Evolutionary conservation across 2,888 invertebrate genomes (phyloP), one percentile per base, ranked within the genome.

Genomic region (Limnephilus lunatus): DNA sequence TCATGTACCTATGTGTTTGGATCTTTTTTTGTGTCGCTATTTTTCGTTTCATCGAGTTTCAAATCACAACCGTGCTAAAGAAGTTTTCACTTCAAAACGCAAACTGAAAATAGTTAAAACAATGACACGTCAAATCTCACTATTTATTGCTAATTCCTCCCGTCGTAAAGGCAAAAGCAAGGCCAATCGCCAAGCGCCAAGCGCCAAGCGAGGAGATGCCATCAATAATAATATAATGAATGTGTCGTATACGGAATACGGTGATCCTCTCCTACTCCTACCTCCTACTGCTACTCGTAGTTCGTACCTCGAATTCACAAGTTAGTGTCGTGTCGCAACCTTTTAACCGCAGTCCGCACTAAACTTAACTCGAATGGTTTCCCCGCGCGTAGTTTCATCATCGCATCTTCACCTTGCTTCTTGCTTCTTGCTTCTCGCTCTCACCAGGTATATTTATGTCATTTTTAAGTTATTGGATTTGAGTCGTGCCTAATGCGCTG

Each of bases 361-460:
- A 68, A 53, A 68, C 39, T 68, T 68, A 68, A 68, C 81, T 87
- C 30, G 39, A 91, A 91, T 44, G 31, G 91, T 80, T 91, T 91
- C 82, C 80, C 44, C 91, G 68, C 68, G 68, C 35, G 44, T 14
- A 81, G 68, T 87, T 87, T 86, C 91, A 53, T 81, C 53, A 91
- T 31, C 25, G 48, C 25, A 25, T 32, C 91, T 30, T 91, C 87
- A 87, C 91, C 91, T 91, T 87, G 91, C 81, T 82, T 81, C 7
- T 31, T 12, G 44, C 83, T 82, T 39, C 91, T 91, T 82, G 91
- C 81, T 82, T 81, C 25, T 31, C 44, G 48, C 83, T 82, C 25
- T n/a, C 68, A 4, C 25, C 9, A 68, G 9, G 7, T 68, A 68
- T 68, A 68, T n/a, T n/a, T 9, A 68, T 68, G 68, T 68, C 68